Evolutionary conservation across 2,888 invertebrate species (phyloP).

Genomic region (Ophraella communa): DNA sequence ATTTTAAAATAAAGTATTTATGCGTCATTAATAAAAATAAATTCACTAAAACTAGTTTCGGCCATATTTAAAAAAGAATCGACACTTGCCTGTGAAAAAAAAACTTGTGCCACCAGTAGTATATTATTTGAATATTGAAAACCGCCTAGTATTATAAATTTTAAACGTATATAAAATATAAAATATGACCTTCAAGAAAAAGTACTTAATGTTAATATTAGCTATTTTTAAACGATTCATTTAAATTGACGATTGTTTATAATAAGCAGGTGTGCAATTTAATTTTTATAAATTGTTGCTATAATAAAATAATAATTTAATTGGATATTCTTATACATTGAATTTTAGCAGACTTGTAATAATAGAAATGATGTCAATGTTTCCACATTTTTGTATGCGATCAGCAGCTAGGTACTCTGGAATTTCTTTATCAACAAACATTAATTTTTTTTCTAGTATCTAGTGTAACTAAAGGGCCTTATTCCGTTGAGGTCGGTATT

Average conservation of each 20-base stretch:
- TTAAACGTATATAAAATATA: conserved; percentile 14
- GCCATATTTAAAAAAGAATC: neutral
- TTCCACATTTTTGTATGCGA: neutral
- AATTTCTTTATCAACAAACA: neutral
- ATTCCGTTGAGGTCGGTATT: too few relatives aligned
- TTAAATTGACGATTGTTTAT: conserved; percentile 37
- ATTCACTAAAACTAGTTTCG: conserved; percentile 5
- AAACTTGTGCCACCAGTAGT: conserved; percentile 14
- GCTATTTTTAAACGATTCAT: conserved; percentile 35
- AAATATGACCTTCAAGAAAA: conserved; percentile 32
- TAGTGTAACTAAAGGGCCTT: too few relatives aligned
- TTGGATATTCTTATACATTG: conserved; percentile 21
- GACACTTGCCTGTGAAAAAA: neutral
- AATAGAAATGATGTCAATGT: conserved; percentile 20
- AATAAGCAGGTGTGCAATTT: conserved; percentile 38
- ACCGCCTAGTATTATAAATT: neutral
- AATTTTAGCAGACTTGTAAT: neutral
- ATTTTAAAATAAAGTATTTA: neutral
- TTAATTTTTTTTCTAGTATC: too few relatives aligned
- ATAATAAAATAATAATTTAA: conserved; percentile 32
- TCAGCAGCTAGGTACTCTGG: neutral
- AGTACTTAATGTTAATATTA: conserved; percentile 35
- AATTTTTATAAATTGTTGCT: conserved; percentile 29
- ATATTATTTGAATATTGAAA: neutral
- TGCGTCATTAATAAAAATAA: conserved; percentile 7